phyloP scores from a whole-genome alignment of 2,113 vertebrate genomes.

The Otis tarda region DNA sequence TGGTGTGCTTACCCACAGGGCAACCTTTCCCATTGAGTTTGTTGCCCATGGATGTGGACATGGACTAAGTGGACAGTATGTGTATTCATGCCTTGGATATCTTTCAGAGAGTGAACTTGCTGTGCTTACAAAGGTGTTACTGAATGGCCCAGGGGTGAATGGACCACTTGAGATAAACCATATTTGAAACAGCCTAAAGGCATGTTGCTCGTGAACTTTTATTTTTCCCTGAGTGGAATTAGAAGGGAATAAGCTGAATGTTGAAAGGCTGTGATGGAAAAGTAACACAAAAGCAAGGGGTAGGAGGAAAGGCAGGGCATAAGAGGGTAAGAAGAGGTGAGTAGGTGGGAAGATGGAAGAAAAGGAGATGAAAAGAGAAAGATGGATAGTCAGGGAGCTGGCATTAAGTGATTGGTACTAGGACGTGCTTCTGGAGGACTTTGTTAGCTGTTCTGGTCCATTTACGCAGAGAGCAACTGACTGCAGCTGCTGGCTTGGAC shows the following conservation, averaged over 20 bases:
- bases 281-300: not conserved
- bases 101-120: not conserved
- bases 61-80: not conserved
- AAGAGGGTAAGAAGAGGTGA: not conserved
- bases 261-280: not conserved
- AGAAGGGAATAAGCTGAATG: not conserved
- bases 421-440: not conserved
- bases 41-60: not conserved
- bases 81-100: not conserved
- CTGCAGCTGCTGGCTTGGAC: not conserved
- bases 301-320: not conserved
- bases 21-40: not conserved
- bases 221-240: not conserved
- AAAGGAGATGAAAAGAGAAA: not conserved
- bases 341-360: not conserved
- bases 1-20: not conserved
- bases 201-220: not conserved
- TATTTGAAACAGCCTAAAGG: not conserved
- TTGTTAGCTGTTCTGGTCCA: not conserved
- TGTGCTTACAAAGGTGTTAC: not conserved
- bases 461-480: not conserved
- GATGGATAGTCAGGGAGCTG: not conserved
- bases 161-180: not conserved
- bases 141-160: not conserved
- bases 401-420: not conserved